Percentiles rank a stretch among this genome's conserved stretches.
Conservation (phyloP, 2,113 vertebrate genomes). For the Microcebus murinus region DNA sequence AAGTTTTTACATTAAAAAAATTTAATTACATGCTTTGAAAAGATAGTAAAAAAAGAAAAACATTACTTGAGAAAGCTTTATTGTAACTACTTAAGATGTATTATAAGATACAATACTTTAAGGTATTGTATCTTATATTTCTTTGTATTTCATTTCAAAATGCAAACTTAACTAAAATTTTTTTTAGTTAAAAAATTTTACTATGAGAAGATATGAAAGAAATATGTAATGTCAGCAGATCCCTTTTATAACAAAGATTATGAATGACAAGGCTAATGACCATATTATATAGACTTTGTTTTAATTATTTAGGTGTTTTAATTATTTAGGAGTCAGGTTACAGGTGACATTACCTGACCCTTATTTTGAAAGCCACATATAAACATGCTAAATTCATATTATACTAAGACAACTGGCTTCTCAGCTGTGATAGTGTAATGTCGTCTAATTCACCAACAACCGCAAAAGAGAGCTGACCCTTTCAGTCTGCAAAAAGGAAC, state of each 20-base stretch:
- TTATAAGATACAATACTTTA: not conserved
- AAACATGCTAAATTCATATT: slow-evolving; percentile 20
- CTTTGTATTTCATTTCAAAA: slow-evolving; percentile 41
- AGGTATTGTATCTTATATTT: not conserved
- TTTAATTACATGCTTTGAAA: not conserved
- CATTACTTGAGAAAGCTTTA: not conserved
- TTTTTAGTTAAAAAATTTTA: not conserved
- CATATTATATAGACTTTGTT: not conserved
- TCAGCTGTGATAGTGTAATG: not conserved
- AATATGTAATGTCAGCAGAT: not conserved
- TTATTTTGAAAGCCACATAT: slow-evolving; percentile 35
- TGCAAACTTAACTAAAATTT: slow-evolving; percentile 19
- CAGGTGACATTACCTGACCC: not conserved
- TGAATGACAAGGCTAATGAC: not conserved
- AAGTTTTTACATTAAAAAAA: not conserved
- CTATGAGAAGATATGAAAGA: not conserved
- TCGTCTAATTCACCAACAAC: not conserved
- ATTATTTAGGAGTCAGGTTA: slow-evolving; percentile 43
- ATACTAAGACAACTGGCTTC: slow-evolving; percentile 16
- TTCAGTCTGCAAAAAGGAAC: not conserved
- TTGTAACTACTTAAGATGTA: not conserved
- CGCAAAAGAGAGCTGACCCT: not conserved
- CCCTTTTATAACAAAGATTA: slow-evolving; percentile 17
- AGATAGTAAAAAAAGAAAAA: not conserved
- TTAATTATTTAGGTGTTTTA: slow-evolving; percentile 32